These are phyloP conservation scores for Solea senegalensis DNA, from an alignment of 2,113 vertebrate genomes.

Conservation along the genomic window DNA sequence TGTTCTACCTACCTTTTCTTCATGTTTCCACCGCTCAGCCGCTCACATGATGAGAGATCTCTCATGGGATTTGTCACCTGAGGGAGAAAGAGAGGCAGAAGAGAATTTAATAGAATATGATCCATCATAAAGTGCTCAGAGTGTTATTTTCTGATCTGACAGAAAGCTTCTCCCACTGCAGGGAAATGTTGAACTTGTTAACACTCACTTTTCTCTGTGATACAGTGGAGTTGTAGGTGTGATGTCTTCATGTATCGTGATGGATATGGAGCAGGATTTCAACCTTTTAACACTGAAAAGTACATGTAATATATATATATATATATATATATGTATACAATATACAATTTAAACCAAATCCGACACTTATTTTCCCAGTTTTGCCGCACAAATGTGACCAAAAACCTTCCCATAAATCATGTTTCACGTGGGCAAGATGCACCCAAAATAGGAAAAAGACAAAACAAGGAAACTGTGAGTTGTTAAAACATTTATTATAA, in stretches of 20 bases:
- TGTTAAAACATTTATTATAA: slow-evolving; percentile 76
- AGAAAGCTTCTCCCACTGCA: slow-evolving; percentile 2
- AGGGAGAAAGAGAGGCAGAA: slow-evolving; percentile 14
- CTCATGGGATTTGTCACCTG: slow-evolving; percentile 24
- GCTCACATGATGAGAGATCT: not conserved
- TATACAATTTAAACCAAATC: not conserved
- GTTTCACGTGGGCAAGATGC: no score
- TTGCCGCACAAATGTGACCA: no score
- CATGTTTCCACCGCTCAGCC: not conserved
- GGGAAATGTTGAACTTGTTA: not conserved
- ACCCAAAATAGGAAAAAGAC: slow-evolving; percentile 2
- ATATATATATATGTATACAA: no score
- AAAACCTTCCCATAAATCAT: no score
- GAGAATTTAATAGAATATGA: slow-evolving; percentile 16
- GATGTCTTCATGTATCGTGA: no score
- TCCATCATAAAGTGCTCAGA: slow-evolving; percentile 7
- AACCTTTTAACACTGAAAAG: not conserved
- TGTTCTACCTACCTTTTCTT: slow-evolving; percentile 38
- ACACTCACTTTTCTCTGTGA: no score
- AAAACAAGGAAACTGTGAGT: slow-evolving; percentile 22
- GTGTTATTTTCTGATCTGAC: slow-evolving; percentile 14
- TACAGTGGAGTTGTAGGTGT: no score
- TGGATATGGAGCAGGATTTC: no score
- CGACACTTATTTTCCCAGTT: no score
- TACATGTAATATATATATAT: not conserved